A percentile compares a stretch with the other conserved stretches of the same genome.
phyloP scores from a whole-genome alignment of 2,888 invertebrate species.

The Trilocha varians region DNA sequence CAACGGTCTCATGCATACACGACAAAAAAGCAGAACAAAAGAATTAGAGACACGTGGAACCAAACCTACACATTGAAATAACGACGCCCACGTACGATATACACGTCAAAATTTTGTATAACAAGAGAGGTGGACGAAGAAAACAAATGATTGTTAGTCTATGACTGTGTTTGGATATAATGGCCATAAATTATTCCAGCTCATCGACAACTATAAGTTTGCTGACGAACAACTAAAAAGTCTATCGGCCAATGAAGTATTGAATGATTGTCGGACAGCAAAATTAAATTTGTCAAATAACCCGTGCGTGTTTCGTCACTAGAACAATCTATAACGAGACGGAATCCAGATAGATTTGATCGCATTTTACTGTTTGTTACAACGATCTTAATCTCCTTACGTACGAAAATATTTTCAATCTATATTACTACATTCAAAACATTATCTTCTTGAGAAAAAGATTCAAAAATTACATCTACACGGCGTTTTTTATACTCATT shows the following conservation, averaged over 20 bases:
- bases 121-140: slow-evolving; percentile 42
- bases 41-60: slow-evolving; percentile 43
- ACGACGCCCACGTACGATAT: slow-evolving; percentile 38
- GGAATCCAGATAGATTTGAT: slow-evolving; percentile 34
- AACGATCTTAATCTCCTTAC: slow-evolving; percentile 13
- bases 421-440: not conserved
- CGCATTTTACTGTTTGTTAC: slow-evolving; percentile 3
- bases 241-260: slow-evolving; percentile 3
- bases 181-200: slow-evolving; percentile 40
- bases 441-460: no score
- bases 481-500: no score
- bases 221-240: not conserved
- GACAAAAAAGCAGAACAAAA: slow-evolving; percentile 48
- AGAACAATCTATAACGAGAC: slow-evolving; percentile 34
- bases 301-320: slow-evolving; percentile 18
- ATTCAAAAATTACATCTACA: no score
- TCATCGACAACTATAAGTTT: slow-evolving; percentile 7
- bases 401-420: slow-evolving; percentile 2
- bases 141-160: slow-evolving; percentile 49
- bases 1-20: slow-evolving; percentile 27
- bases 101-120: slow-evolving; percentile 49
- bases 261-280: slow-evolving; percentile 1
- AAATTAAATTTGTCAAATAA: slow-evolving; percentile 13
- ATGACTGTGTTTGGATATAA: slow-evolving; percentile 39
- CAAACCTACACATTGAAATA: slow-evolving; percentile 37